Percentiles rank a stretch among this genome's conserved stretches.
phyloP scores from a whole-genome alignment of 2,113 vertebrate species.

The Lates calcarifer region DNA sequence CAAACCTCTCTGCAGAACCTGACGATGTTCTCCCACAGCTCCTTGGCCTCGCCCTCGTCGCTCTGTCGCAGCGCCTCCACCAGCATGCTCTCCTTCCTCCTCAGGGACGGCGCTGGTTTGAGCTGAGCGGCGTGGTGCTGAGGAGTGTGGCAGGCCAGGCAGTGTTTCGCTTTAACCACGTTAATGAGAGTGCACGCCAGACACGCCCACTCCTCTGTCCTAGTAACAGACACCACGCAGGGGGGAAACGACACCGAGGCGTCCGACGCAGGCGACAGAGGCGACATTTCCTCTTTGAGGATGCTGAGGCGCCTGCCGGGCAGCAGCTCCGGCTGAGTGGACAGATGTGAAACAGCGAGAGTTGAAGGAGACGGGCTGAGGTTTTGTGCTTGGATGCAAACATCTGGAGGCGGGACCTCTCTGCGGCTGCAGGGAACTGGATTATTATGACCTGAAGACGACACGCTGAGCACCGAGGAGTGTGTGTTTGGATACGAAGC shows the following conservation, averaged over 20 bases:
- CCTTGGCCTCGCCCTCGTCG: conserved; percentile 89
- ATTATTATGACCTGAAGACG: conserved; percentile 80
- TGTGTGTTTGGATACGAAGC: not conserved
- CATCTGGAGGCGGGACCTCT: conserved; percentile 85
- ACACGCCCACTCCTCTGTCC: conserved; percentile 85
- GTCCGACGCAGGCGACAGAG: conserved; percentile 50
- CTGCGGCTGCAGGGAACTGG: conserved; percentile 89
- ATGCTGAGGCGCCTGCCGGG: conserved; percentile 67
- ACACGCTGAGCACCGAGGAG: not conserved
- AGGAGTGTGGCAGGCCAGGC: conserved; percentile 87
- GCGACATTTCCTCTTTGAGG: conserved; percentile 62
- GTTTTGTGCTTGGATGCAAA: conserved; percentile 3
- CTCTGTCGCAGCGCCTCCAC: conserved; percentile 90
- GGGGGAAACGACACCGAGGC: not conserved
- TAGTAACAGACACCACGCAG: fast-evolving
- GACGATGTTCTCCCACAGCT: conserved; percentile 91
- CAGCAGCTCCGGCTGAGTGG: conserved; percentile 64
- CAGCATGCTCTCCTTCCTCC: conserved; percentile 88
- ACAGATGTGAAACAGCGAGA: not conserved
- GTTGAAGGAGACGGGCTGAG: conserved; percentile 24
- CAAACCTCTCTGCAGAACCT: conserved; percentile 90
- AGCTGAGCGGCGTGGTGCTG: conserved; percentile 82
- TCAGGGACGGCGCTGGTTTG: conserved; percentile 67
- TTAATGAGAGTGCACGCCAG: conserved; percentile 90
- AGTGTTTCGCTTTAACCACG: conserved; percentile 82